phyloP scores from a whole-genome alignment of 1,140 invertebrate genomes.

The Apocrypta bakeri region DNA sequence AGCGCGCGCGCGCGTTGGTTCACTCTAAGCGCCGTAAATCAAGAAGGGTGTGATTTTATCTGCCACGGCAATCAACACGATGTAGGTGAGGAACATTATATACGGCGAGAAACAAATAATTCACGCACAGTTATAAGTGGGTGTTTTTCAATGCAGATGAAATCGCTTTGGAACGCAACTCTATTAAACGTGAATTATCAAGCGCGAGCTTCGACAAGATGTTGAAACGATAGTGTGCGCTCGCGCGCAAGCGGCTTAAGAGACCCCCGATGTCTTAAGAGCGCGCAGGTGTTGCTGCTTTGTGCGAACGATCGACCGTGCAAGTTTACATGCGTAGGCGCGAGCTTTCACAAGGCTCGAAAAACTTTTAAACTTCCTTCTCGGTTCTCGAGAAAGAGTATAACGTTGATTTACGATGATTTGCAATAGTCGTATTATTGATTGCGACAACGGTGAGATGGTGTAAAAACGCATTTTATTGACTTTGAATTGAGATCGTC shows the following conservation, averaged over 20 bases:
- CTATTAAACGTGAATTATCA: conserved; percentile 46
- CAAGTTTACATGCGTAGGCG: neutral
- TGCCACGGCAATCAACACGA: too few species aligned
- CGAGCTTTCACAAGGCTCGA: conserved; percentile 23
- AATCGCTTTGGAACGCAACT: conserved; percentile 30
- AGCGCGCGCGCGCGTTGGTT: too few species aligned
- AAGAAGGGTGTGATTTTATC: too few species aligned
- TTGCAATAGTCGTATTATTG: conserved; percentile 42
- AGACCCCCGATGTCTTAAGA: conserved; percentile 28
- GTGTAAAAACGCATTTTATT: conserved; percentile 33
- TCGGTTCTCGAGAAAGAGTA: neutral
- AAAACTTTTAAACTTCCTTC: conserved; percentile 17
- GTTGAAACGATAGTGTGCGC: conserved; percentile 46
- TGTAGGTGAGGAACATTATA: too few species aligned
- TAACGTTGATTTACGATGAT: conserved; percentile 38
- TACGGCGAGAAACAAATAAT: conserved; percentile 17
- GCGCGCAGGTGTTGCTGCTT: conserved; percentile 34
- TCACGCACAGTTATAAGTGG: neutral
- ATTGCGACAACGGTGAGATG: neutral
- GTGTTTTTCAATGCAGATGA: conserved; percentile 45
- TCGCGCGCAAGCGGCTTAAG: neutral
- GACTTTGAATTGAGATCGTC: conserved; percentile 38
- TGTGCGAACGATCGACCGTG: neutral
- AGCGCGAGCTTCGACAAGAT: conserved; percentile 30
- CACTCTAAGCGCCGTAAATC: too few species aligned